Percentiles rank a stretch among this genome's conserved stretches.
Conservation (phyloP, 2,113 vertebrate genomes). For the Calonectris borealis region DNA sequence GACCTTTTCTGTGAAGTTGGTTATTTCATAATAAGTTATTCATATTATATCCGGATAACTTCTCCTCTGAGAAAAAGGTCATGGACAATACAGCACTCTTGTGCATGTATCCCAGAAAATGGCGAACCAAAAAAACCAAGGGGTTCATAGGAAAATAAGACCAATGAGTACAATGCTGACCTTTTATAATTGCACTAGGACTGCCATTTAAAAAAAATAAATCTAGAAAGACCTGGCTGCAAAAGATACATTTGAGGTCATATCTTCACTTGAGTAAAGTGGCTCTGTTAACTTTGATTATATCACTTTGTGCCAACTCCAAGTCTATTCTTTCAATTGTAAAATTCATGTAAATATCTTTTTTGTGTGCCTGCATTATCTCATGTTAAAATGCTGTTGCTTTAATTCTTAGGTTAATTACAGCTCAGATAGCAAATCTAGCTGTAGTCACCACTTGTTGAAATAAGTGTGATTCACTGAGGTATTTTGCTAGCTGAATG, state of each 20-base stretch:
- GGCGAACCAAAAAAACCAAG: neutral
- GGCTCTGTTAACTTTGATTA: neutral
- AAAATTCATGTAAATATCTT: neutral
- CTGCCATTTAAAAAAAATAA: neutral
- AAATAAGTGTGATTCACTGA: neutral
- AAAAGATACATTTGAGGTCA: neutral
- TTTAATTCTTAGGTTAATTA: neutral
- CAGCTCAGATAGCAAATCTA: neutral
- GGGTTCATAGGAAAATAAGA: neutral
- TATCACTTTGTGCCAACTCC: neutral
- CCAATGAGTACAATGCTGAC: neutral
- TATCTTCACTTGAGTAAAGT: neutral
- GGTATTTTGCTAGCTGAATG: neutral
- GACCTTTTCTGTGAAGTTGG: conserved; percentile 21
- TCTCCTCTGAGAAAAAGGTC: conserved; percentile 5
- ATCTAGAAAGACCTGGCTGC: neutral
- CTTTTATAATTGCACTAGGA: neutral
- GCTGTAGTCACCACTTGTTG: neutral
- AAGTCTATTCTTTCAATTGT: neutral
- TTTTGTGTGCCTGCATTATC: neutral
- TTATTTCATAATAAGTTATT: conserved; percentile 41
- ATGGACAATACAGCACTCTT: neutral
- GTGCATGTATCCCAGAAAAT: neutral
- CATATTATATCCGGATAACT: neutral
- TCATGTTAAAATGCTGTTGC: neutral